Evolutionary conservation across 2,113 vertebrate species (phyloP).

Genomic region (Oncorhynchus keta): DNA sequence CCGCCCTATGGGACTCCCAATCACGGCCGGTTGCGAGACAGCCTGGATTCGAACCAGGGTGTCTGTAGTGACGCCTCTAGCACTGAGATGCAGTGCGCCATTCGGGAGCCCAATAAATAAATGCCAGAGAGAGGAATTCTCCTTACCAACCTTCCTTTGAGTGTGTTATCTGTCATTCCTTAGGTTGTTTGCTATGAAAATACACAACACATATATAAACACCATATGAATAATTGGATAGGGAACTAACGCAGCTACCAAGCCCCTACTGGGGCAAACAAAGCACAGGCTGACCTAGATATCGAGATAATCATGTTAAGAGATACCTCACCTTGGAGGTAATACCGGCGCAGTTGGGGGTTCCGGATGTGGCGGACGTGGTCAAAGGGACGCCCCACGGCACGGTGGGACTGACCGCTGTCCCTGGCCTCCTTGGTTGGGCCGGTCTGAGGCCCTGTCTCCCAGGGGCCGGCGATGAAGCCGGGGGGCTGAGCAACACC

Average conservation of each 20-base stretch:
- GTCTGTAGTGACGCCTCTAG: too few relatives aligned
- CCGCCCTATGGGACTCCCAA: too few relatives aligned
- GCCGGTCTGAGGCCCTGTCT: conserved; percentile 34
- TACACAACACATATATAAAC: too few relatives aligned
- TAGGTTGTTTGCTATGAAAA: too few relatives aligned
- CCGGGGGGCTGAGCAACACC: conserved; percentile 66
- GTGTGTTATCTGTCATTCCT: too few relatives aligned
- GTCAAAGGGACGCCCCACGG: conserved; percentile 49
- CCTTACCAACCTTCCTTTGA: too few relatives aligned
- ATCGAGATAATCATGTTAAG: neutral
- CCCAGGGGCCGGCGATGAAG: conserved; percentile 62
- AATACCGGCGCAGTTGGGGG: conserved; percentile 77
- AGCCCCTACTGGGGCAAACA: neutral
- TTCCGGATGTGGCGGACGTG: conserved; percentile 76
- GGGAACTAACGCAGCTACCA: neutral
- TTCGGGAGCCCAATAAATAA: too few relatives aligned
- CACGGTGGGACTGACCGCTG: conserved; percentile 16
- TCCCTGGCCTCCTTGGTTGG: conserved; percentile 11
- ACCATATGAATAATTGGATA: too few relatives aligned
- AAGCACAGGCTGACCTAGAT: neutral
- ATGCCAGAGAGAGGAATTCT: too few relatives aligned
- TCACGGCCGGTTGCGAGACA: too few relatives aligned
- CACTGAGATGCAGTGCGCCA: too few relatives aligned
- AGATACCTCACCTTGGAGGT: conserved; percentile 67
- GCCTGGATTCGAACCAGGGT: too few relatives aligned